Evolutionary conservation across 2,888 invertebrate species (phyloP).

Genomic region (Hydriomena furcata): DNA sequence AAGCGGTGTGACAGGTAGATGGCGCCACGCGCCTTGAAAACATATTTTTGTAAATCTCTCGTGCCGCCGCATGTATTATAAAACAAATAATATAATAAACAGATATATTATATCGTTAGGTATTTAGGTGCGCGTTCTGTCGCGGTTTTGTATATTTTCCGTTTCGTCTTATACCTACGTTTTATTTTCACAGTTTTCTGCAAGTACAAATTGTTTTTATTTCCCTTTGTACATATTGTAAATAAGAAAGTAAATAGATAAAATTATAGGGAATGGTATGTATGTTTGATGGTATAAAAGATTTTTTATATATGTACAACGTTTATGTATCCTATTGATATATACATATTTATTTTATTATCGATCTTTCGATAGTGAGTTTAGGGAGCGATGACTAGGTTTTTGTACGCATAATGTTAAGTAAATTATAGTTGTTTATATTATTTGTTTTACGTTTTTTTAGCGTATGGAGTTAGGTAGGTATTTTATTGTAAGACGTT

Average conservation of each 20-base stretch:
- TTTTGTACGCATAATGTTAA: constrained; percentile 82
- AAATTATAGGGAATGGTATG: constrained; percentile 60
- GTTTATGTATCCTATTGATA: constrained; percentile 77
- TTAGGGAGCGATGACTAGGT: constrained; percentile 66
- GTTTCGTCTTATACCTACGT: constrained; percentile 56
- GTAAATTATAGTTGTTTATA: constrained; percentile 82
- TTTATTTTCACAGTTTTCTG: constrained; percentile 78
- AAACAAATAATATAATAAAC: constrained; percentile 44
- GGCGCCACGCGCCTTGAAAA: constrained; percentile 38
- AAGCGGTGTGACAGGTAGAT: constrained; percentile 70
- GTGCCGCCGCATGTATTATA: constrained; percentile 58
- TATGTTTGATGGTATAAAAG: constrained; percentile 68
- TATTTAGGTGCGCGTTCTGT: constrained; percentile 35
- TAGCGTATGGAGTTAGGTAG: constrained; percentile 59
- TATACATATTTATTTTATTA: constrained; percentile 78
- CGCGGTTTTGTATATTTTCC: constrained; percentile 68
- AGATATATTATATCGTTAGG: constrained; percentile 50
- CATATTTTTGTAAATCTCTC: constrained; percentile 73
- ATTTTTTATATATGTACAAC: constrained; percentile 76
- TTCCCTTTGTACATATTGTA: constrained; percentile 83
- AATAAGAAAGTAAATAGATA: constrained; percentile 72
- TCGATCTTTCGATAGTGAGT: constrained; percentile 64
- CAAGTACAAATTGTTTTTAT: constrained; percentile 84
- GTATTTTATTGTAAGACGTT: constrained; percentile 61
- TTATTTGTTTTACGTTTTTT: constrained; percentile 68